phyloP scores from a whole-genome alignment of 2,113 vertebrate species.

The Calidris pygmaea region DNA sequence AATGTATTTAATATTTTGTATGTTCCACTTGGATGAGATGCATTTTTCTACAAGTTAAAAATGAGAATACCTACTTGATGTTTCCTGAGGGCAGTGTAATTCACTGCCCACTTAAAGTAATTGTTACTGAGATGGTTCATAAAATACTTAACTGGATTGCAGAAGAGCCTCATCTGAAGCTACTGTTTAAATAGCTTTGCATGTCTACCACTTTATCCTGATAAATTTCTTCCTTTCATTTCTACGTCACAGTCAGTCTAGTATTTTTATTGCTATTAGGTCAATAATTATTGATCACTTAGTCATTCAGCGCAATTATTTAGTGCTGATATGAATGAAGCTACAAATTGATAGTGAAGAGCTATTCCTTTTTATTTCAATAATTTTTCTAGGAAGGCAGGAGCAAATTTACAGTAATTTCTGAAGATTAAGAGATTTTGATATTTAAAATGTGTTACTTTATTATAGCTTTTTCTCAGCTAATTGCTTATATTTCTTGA shows the following conservation, averaged over 20 bases:
- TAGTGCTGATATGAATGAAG: background rate
- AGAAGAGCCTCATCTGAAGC: background rate
- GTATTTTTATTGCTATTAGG: background rate
- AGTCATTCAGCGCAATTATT: background rate
- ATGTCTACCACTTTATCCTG: rapidly evolving
- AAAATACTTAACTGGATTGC: background rate
- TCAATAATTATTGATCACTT: slow-evolving; percentile 26
- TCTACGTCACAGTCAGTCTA: background rate
- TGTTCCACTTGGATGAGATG: background rate
- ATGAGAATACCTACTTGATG: background rate
- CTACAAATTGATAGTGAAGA: background rate
- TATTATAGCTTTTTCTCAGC: background rate
- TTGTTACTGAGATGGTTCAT: background rate
- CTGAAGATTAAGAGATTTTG: background rate
- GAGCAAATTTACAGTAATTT: background rate
- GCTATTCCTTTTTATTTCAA: background rate
- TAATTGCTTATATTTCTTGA: background rate
- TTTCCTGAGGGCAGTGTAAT: background rate
- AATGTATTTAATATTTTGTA: background rate
- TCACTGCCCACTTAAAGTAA: background rate
- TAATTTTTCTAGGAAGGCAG: background rate
- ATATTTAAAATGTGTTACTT: background rate
- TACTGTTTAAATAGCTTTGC: background rate
- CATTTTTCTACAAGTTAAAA: background rate
- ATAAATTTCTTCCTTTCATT: background rate